Percentiles rank a stretch among this genome's conserved stretches.
Evolutionary conservation across 92 coral and sea anemone species (phyloP).

Genomic region (Phenganax subtilis): DNA sequence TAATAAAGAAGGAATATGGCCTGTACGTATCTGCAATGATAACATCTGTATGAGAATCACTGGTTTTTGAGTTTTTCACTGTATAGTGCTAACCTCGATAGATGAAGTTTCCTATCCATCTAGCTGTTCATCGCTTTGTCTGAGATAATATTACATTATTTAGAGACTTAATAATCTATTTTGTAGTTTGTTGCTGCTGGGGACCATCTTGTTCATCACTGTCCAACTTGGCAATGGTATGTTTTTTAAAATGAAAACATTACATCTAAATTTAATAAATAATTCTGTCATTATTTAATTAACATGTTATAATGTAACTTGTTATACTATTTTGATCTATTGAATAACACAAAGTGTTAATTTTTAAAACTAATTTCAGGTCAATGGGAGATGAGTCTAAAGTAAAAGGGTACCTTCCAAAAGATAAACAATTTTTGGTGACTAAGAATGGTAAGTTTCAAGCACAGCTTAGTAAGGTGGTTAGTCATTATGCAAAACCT

Average conservation of each 20-base stretch:
- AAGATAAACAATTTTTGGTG: slow-evolving; percentile 83
- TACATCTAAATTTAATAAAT: too few relatives aligned
- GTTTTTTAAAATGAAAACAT: slow-evolving; percentile 7
- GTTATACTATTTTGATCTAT: too few relatives aligned
- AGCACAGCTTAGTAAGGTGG: background rate
- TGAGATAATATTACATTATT: background rate
- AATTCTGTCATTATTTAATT: too few relatives aligned
- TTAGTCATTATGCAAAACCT: too few relatives aligned
- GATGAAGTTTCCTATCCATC: background rate
- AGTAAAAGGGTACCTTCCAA: slow-evolving; percentile 78
- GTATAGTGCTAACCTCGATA: background rate
- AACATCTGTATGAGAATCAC: too few relatives aligned
- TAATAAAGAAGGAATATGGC: too few relatives aligned
- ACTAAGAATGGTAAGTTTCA: slow-evolving; percentile 79
- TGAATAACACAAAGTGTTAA: too few relatives aligned
- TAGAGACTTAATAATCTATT: background rate
- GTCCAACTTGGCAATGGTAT: slow-evolving; percentile 99
- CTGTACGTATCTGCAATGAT: too few relatives aligned
- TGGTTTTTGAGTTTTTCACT: background rate
- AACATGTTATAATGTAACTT: too few relatives aligned
- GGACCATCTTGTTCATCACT: slow-evolving; percentile 95
- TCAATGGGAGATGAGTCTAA: slow-evolving; percentile 74
- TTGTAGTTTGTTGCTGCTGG: slow-evolving; percentile 98
- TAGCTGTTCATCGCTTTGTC: background rate
- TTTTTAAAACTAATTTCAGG: slow-evolving; percentile 35